Evolutionary conservation across 2,113 vertebrate genomes (phyloP).

Genomic region (Thryonomys swinderianus): DNA sequence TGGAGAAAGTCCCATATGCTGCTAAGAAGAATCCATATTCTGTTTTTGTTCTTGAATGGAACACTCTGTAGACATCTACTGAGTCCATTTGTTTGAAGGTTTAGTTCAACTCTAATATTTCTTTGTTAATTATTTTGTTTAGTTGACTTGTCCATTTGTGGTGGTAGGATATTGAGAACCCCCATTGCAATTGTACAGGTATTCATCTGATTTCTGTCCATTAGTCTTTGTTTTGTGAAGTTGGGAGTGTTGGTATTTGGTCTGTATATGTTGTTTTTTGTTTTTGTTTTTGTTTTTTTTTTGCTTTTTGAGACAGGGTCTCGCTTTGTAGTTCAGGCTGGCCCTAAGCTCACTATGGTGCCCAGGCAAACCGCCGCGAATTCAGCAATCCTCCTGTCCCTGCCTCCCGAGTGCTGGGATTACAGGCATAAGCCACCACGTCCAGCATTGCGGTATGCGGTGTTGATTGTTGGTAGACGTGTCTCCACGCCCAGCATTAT

Average conservation of each 20-base stretch:
- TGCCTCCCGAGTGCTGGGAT: too few relatives aligned
- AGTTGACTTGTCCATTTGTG: not conserved
- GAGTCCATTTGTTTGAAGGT: not conserved
- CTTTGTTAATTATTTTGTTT: not conserved
- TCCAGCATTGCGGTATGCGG: too few relatives aligned
- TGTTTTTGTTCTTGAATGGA: not conserved
- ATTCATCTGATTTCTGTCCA: not conserved
- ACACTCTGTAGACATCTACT: not conserved
- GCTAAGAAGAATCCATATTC: not conserved
- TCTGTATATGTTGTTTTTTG: too few relatives aligned
- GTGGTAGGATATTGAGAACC: not conserved
- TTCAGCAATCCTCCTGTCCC: too few relatives aligned
- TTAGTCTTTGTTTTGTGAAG: not conserved
- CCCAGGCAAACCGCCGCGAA: too few relatives aligned
- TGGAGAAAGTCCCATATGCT: not conserved
- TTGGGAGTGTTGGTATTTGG: not conserved
- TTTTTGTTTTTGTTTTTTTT: too few relatives aligned
- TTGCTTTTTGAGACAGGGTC: too few relatives aligned
- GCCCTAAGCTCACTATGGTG: too few relatives aligned
- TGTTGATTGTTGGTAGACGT: too few relatives aligned
- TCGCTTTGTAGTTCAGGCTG: too few relatives aligned
- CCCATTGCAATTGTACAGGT: not conserved
- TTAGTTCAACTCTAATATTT: not conserved
- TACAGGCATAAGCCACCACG: too few relatives aligned
- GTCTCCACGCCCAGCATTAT: too few relatives aligned